Evolutionary conservation across 2,113 vertebrate species (phyloP).

Genomic region (Microtus oregoni): DNA sequence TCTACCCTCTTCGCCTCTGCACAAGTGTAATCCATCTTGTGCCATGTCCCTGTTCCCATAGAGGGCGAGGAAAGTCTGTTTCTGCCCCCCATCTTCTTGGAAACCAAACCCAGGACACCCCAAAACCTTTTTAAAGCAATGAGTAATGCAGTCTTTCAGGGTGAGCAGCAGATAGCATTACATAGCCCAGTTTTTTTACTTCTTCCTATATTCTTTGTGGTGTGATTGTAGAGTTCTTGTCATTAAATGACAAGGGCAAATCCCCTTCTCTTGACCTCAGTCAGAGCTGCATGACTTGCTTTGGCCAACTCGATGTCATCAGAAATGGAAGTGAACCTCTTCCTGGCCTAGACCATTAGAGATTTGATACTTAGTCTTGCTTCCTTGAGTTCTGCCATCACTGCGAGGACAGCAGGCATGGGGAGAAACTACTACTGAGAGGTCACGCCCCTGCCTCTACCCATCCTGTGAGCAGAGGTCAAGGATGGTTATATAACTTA

Average conservation of each 20-base stretch:
- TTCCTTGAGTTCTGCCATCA: neutral
- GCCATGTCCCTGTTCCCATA: neutral
- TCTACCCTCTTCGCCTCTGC: constrained; percentile 4
- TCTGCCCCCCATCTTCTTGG: neutral
- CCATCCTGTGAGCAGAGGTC: neutral
- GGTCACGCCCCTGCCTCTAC: neutral
- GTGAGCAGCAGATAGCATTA: neutral
- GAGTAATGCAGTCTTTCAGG: neutral
- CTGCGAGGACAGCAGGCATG: fast-evolving
- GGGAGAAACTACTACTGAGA: fast-evolving
- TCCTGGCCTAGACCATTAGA: no score
- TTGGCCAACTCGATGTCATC: neutral
- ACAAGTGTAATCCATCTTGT: neutral
- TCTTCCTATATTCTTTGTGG: neutral
- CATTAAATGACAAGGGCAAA: neutral
- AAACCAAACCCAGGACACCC: constrained; percentile 1
- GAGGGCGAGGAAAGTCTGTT: neutral
- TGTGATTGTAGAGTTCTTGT: neutral
- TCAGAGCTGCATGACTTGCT: neutral
- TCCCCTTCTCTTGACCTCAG: neutral
- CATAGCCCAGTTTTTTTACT: neutral
- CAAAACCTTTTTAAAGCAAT: neutral
- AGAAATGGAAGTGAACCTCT: neutral
- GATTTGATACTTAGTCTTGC: neutral
- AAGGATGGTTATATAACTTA: neutral